Evolutionary conservation across 2,113 vertebrate species (phyloP).

Genomic region (Calypte anna): DNA sequence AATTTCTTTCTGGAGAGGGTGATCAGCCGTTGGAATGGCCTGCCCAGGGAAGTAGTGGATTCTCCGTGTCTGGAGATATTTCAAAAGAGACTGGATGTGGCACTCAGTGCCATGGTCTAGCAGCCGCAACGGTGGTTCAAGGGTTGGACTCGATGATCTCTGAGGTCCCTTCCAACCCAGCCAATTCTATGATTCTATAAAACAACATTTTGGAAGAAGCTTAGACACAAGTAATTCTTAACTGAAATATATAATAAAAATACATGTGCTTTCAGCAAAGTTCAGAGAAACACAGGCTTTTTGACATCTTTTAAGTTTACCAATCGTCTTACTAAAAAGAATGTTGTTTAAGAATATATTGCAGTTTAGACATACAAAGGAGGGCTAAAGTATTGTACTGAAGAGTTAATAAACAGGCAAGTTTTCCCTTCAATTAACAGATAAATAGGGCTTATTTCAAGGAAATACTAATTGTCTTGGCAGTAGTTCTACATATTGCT

Average conservation of each 20-base stretch:
- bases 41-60: no score
- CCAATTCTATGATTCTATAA: neutral
- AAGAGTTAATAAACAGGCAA: neutral
- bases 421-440: neutral
- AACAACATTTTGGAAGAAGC: neutral
- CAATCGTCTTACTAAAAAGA: neutral
- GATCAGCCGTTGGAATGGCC: no score
- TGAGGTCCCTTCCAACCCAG: no score
- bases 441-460: neutral
- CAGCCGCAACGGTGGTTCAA: no score
- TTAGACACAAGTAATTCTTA: neutral
- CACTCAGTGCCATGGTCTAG: no score
- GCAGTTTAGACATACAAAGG: neutral
- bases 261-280: neutral
- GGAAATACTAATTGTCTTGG: neutral
- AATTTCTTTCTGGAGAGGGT: no score
- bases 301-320: neutral
- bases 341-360: neutral
- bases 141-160: no score
- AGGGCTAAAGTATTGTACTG: neutral
- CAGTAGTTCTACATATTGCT: neutral
- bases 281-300: neutral
- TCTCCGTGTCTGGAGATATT: no score
- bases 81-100: no score
- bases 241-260: neutral